Evolutionary conservation across 2,113 vertebrate species (phyloP).

Genomic region (Campylomormyrus numenius): DNA sequence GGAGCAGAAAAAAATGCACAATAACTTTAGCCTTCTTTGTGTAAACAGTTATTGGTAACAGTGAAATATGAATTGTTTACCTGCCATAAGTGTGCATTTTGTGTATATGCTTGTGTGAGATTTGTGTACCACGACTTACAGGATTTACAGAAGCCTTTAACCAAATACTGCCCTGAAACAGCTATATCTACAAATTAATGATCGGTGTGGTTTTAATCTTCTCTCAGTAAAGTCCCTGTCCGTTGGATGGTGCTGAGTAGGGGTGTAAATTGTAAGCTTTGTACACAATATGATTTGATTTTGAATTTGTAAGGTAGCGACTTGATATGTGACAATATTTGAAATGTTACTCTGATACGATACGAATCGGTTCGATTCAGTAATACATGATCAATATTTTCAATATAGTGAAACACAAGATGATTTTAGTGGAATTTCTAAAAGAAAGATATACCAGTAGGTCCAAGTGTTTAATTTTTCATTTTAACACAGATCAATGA

Average conservation of each 20-base stretch:
- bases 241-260: constrained; percentile 66
- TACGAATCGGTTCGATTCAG: neutral
- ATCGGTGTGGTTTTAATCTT: constrained; percentile 26
- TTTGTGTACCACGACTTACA: neutral
- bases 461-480: neutral
- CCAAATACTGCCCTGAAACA: neutral
- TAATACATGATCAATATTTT: neutral
- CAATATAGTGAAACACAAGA: neutral
- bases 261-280: neutral
- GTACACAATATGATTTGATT: neutral
- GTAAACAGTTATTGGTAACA: neutral
- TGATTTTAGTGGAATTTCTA: neutral
- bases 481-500: neutral
- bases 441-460: neutral
- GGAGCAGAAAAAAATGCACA: neutral
- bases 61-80: neutral
- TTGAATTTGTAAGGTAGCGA: neutral
- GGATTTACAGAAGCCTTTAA: neutral
- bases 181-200: neutral
- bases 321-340: neutral
- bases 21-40: neutral
- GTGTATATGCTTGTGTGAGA: neutral
- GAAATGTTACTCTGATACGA: neutral
- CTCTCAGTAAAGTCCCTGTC: constrained; percentile 57
- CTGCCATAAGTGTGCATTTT: neutral